phyloP scores from a whole-genome alignment of 2,113 vertebrate species.

The Aythya baeri region DNA sequence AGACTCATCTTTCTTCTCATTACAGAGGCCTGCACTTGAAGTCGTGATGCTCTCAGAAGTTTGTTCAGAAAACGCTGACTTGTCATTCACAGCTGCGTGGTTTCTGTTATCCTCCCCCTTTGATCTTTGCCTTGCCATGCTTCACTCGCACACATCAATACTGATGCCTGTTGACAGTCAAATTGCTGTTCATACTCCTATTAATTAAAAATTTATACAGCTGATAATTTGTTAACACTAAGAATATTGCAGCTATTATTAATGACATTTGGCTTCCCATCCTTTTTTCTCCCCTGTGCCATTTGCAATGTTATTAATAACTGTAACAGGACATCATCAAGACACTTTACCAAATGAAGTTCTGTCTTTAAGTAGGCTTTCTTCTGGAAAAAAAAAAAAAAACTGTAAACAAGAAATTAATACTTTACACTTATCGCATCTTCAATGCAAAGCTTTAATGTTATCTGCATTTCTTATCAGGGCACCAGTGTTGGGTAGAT shows the following conservation, averaged over 20 bases:
- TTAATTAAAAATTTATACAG: conserved; percentile 76
- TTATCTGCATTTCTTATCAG: neutral
- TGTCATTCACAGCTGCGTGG: conserved; percentile 40
- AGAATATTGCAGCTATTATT: conserved; percentile 66
- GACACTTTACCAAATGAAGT: conserved; percentile 36
- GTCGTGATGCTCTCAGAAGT: neutral
- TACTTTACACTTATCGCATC: neutral
- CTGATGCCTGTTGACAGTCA: conserved; percentile 71
- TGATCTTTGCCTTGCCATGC: conserved; percentile 32
- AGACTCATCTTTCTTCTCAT: neutral
- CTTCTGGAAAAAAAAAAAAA: neutral
- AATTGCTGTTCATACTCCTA: conserved; percentile 61
- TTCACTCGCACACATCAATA: conserved; percentile 50
- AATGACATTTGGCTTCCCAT: conserved; percentile 62
- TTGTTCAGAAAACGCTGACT: conserved; percentile 53
- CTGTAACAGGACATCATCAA: conserved; percentile 6
- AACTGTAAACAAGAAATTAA: neutral
- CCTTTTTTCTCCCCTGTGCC: conserved; percentile 38
- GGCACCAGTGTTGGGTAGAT: neutral
- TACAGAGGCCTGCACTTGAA: neutral
- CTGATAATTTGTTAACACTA: conserved; percentile 73
- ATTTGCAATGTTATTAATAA: conserved; percentile 62
- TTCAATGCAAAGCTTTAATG: neutral
- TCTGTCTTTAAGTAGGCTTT: neutral
- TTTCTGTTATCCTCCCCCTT: conserved; percentile 1